Evolutionary conservation across 2,888 invertebrate species (phyloP).

Genomic region (Endotricha flammealis): DNA sequence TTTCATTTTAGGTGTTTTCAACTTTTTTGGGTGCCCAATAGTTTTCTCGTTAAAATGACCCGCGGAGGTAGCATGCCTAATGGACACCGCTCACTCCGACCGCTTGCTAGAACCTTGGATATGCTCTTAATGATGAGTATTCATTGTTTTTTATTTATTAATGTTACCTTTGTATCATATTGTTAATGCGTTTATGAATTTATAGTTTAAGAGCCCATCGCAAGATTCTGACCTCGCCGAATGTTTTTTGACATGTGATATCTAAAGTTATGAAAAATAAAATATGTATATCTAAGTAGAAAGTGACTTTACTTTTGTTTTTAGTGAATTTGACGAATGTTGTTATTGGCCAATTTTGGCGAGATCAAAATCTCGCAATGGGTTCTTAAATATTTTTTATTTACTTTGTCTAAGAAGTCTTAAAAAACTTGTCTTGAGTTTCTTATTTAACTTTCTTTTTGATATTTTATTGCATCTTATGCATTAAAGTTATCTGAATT

Average conservation of each 20-base stretch:
- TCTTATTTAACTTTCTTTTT: conserved; percentile 1
- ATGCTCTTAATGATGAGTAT: conserved; percentile 77
- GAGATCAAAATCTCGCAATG: conserved; percentile 1
- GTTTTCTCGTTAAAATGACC: conserved; percentile 78
- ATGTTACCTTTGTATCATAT: conserved; percentile 30
- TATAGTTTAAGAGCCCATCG: conserved; percentile 10
- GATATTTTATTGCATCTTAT: no score
- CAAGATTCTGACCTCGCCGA: not conserved
- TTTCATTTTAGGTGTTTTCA: conserved; percentile 79
- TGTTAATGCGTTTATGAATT: conserved; percentile 36
- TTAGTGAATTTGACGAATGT: no score
- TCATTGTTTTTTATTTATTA: conserved; percentile 69
- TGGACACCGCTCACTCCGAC: conserved; percentile 55
- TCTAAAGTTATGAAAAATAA: not conserved
- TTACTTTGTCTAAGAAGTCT: no score
- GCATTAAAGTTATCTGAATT: no score
- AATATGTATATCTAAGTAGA: no score
- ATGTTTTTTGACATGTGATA: not conserved
- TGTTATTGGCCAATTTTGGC: no score
- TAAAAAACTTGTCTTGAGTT: not conserved
- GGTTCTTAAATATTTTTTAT: no score
- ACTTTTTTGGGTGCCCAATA: conserved; percentile 78
- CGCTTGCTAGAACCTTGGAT: conserved; percentile 67
- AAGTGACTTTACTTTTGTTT: no score
- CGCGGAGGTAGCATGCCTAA: conserved; percentile 60